These are phyloP conservation scores for Gryllus longicercus DNA, from an alignment of 2,888 invertebrate species.

Conservation along the genomic window DNA sequence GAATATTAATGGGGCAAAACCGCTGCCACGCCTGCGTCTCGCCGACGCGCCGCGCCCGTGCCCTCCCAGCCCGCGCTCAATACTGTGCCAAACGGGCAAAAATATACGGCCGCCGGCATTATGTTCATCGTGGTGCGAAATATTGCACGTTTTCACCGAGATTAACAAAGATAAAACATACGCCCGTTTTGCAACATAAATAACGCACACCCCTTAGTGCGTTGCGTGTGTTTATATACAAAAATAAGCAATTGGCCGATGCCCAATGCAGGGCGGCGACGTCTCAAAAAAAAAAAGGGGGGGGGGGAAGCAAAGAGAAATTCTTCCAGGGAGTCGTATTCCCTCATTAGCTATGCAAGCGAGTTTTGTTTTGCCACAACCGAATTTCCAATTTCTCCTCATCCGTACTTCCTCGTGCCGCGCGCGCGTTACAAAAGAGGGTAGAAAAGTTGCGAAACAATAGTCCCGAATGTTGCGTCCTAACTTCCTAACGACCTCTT, in stretches of 20 bases:
- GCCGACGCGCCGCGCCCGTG: background rate
- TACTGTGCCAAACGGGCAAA: slow-evolving; percentile 6
- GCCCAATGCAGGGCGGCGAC: background rate
- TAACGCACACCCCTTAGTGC: background rate
- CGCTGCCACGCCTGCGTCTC: background rate
- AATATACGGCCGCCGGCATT: background rate
- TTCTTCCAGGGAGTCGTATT: background rate
- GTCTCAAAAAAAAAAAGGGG: background rate
- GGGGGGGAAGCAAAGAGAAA: background rate
- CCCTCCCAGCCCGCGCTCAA: background rate
- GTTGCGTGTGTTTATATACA: background rate
- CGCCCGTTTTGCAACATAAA: slow-evolving; percentile 5
- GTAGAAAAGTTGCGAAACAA: slow-evolving; percentile 8
- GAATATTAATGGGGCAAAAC: background rate
- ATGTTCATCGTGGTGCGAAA: slow-evolving; percentile 17
- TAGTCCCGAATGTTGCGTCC: background rate
- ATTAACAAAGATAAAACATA: slow-evolving; percentile 17
- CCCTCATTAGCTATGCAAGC: slow-evolving; percentile 6
- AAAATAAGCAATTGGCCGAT: slow-evolving; percentile 1
- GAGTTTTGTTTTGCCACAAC: slow-evolving; percentile 7
- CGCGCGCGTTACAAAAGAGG: slow-evolving; percentile 5
- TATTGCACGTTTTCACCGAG: slow-evolving; percentile 10
- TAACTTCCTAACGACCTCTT: slow-evolving; percentile 2
- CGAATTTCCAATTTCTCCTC: slow-evolving; percentile 17
- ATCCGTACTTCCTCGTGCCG: background rate